Evolutionary conservation across 2,888 invertebrate genomes (phyloP).

Genomic region (Agrochola lota): DNA sequence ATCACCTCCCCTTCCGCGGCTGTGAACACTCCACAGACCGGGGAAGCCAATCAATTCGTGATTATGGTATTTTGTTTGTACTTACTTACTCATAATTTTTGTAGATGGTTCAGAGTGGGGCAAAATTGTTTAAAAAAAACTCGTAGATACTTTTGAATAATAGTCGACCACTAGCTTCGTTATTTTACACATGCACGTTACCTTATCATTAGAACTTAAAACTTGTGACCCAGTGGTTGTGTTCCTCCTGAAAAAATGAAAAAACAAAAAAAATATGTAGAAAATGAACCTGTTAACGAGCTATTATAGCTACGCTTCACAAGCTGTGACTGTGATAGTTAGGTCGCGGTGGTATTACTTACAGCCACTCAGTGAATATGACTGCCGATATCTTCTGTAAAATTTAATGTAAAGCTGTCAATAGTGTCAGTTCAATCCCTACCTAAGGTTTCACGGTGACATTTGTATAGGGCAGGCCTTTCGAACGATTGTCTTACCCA

Average conservation of each 20-base stretch:
- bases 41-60: constrained; percentile 26
- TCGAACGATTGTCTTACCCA: neutral
- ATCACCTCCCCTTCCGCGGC: constrained; percentile 32
- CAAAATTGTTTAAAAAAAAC: neutral
- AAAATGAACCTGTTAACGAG: no score
- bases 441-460: no score
- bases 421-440: no score
- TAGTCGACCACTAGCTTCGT: neutral
- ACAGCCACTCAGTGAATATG: neutral
- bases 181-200: neutral
- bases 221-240: neutral
- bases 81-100: neutral
- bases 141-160: neutral
- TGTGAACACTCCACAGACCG: constrained; percentile 22
- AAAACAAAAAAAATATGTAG: neutral
- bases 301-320: no score
- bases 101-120: neutral
- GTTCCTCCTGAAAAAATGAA: neutral
- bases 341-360: no score
- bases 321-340: no score
- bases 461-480: no score
- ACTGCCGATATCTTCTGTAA: no score
- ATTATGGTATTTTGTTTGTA: constrained; percentile 19
- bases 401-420: no score
- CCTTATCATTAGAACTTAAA: neutral